Evolutionary conservation across 2,797 vertebrate genomes (phyloP).

Genomic region (Gymnothorax reevesii): DNA sequence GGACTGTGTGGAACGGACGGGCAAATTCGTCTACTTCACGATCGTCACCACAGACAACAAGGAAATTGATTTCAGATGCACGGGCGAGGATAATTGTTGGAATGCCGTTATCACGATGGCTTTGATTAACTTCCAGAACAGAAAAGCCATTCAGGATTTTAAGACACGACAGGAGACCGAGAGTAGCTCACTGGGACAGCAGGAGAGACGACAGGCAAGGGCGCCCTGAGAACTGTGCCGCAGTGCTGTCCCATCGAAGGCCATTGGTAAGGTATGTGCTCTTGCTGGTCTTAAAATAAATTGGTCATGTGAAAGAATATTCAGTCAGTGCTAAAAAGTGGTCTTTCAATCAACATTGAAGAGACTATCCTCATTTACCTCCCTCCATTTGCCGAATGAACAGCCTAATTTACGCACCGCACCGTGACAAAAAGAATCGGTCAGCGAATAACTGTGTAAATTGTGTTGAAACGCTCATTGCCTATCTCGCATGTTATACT

Average conservation of each 20-base stretch:
- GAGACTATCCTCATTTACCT: background rate
- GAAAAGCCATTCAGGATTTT: constrained; percentile 88
- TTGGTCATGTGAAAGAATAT: background rate
- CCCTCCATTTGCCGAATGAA: background rate
- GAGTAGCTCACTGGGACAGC: constrained; percentile 70
- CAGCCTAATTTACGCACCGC: background rate
- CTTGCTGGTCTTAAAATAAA: background rate
- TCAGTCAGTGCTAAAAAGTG: background rate
- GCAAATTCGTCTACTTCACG: constrained; percentile 96
- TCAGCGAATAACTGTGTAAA: too few relatives aligned
- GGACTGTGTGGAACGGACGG: constrained; percentile 96
- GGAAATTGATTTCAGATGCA: constrained; percentile 95
- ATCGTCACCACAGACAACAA: constrained; percentile 93
- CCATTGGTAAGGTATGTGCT: constrained; percentile 3
- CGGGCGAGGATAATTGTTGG: constrained; percentile 87
- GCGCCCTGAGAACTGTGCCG: constrained; percentile 66
- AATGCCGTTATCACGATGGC: constrained; percentile 94
- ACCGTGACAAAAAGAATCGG: too few relatives aligned
- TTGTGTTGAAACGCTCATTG: too few relatives aligned
- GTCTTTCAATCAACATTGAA: background rate
- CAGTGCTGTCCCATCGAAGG: background rate
- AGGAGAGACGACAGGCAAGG: constrained; percentile 76
- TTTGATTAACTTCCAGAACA: constrained; percentile 94
- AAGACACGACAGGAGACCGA: constrained; percentile 82
- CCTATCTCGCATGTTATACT: background rate